phyloP scores from a whole-genome alignment of 2,888 invertebrate genomes.

The Drosophila mayaguana region DNA sequence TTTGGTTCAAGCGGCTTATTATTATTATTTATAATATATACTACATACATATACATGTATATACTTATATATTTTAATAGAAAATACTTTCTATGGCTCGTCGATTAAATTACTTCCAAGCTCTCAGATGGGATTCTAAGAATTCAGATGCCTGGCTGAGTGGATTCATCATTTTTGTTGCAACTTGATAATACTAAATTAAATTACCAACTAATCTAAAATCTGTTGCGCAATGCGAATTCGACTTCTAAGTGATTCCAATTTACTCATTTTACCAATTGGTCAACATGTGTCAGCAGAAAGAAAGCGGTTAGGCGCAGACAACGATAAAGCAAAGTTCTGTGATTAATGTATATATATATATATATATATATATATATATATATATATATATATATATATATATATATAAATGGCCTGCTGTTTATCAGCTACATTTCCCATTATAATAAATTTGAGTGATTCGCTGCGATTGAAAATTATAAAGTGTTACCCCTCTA shows the following conservation, averaged over 20 bases:
- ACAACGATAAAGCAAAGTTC: not conserved
- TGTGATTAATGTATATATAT: not conserved
- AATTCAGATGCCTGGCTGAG: not conserved
- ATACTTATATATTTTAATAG: no score
- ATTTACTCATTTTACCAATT: not conserved
- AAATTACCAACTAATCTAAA: not conserved
- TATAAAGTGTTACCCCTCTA: not conserved
- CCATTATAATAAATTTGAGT: slow-evolving; percentile 7
- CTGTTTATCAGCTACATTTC: slow-evolving; percentile 5
- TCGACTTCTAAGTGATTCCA: not conserved
- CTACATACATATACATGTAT: not conserved
- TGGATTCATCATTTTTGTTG: no score
- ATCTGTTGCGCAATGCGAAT: not conserved
- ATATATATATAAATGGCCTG: not conserved
- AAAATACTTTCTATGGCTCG: not conserved
- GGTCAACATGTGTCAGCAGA: not conserved
- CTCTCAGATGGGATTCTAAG: not conserved
- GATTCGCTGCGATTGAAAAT: slow-evolving; percentile 25
- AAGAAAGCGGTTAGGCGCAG: not conserved
- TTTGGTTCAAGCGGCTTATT: not conserved
- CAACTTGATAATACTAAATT: not conserved
- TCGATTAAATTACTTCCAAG: not conserved
- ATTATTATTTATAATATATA: not conserved
- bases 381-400: no score
- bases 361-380: no score